Evolutionary conservation across 2,797 vertebrate species (phyloP).

Genomic region (Dipus sagitta): DNA sequence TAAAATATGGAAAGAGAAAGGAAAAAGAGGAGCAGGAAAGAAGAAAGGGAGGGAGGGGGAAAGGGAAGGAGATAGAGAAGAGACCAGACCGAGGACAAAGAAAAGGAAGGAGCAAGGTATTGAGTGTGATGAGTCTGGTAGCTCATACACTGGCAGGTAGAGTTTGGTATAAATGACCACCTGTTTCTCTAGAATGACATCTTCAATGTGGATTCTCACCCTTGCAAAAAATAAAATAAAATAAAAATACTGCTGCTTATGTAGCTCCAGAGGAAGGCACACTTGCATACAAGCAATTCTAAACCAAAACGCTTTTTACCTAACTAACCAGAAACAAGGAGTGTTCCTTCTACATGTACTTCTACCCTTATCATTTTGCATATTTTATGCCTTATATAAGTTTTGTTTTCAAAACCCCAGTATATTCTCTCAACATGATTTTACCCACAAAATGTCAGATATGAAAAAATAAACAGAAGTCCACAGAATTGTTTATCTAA

Average conservation of each 20-base stretch:
- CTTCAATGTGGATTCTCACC: not conserved
- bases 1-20: not conserved
- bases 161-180: slow-evolving; percentile 5
- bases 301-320: not conserved
- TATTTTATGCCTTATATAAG: slow-evolving; percentile 36
- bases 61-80: not conserved
- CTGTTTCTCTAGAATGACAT: slow-evolving; percentile 55
- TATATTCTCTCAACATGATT: slow-evolving; percentile 19
- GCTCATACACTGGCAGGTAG: not conserved
- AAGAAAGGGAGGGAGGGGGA: not conserved
- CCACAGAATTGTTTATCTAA: slow-evolving; percentile 15
- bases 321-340: slow-evolving; percentile 4
- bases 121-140: slow-evolving; percentile 8
- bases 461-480: slow-evolving; percentile 30
- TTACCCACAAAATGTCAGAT: slow-evolving; percentile 8
- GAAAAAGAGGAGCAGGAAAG: not conserved
- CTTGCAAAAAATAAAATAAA: not conserved
- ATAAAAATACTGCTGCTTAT: not conserved
- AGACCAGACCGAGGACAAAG: not conserved
- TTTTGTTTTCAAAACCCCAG: slow-evolving; percentile 48
- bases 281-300: not conserved
- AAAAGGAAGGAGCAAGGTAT: not conserved
- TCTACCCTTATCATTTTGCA: not conserved
- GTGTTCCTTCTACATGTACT: slow-evolving; percentile 24
- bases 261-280: slow-evolving; percentile 21